Conservation (phyloP, 1,140 invertebrate genomes). For the Megalonaias nervosa region DNA sequence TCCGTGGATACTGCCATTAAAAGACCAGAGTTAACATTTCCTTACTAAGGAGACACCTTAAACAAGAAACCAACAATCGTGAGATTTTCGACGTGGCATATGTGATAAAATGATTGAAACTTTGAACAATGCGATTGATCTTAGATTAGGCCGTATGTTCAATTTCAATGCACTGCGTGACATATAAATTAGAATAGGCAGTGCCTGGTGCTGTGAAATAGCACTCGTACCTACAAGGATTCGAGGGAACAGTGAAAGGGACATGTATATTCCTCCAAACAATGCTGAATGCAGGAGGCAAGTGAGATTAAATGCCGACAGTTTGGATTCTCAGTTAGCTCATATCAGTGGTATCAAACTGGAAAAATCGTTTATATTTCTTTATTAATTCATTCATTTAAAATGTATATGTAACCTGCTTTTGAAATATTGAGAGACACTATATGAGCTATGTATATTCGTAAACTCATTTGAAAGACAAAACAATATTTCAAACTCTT, state of each 20-base stretch:
- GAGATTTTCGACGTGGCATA: constrained; percentile 12
- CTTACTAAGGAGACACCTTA: background rate
- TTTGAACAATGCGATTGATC: constrained; percentile 6
- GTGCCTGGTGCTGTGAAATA: constrained; percentile 1
- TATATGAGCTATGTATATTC: too few relatives aligned
- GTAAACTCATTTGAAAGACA: too few relatives aligned
- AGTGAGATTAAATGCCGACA: background rate
- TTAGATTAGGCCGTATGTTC: background rate
- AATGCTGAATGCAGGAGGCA: constrained; percentile 8
- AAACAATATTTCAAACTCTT: too few relatives aligned
- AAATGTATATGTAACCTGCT: too few relatives aligned
- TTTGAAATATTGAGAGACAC: too few relatives aligned
- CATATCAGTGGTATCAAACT: constrained; percentile 20
- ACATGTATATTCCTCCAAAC: constrained; percentile 13
- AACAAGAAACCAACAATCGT: constrained; percentile 15
- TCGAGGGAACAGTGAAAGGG: constrained; percentile 6
- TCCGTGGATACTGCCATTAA: background rate
- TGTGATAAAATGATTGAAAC: constrained; percentile 9
- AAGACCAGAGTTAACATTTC: background rate
- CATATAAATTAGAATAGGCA: constrained; percentile 12
- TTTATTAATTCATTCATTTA: too few relatives aligned
- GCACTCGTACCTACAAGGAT: background rate
- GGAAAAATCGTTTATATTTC: background rate
- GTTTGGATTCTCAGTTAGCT: background rate
- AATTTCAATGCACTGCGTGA: constrained; percentile 8